A percentile compares a stretch with the other conserved stretches of the same genome.
Conservation (phyloP, 2,797 vertebrate genomes). For the Lepidocolaptes lacrymiger region DNA sequence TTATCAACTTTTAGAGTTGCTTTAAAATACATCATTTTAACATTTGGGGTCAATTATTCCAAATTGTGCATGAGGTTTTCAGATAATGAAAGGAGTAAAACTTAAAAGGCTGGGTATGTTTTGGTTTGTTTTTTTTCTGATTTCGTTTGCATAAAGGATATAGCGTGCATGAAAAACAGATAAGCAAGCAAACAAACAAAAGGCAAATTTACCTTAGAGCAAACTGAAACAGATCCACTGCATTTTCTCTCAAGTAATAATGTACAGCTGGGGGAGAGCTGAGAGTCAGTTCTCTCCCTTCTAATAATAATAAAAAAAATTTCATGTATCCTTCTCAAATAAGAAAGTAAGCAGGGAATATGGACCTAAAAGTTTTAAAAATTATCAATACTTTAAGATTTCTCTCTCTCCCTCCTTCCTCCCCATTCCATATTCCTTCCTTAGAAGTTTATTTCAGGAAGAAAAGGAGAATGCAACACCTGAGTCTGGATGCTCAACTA, state of each 20-base stretch:
- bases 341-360: neutral
- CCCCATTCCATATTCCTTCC: neutral
- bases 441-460: neutral
- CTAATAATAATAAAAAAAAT: neutral
- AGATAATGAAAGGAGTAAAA: neutral
- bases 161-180: neutral
- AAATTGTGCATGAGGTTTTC: neutral
- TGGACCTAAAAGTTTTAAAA: neutral
- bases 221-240: neutral
- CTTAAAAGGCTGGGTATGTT: neutral
- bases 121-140: neutral
- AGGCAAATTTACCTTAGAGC: neutral
- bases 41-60: neutral
- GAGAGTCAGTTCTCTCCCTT: neutral
- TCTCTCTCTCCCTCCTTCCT: neutral
- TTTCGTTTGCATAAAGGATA: neutral
- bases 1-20: neutral
- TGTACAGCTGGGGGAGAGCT: neutral
- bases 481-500: neutral
- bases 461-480: rapidly evolving
- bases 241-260: neutral
- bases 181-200: neutral
- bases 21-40: neutral
- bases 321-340: neutral
- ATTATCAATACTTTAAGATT: neutral